Base-by-base conservation (phyloP, 2,113 vertebrate species). In the Sceloporus undulatus region DNA sequence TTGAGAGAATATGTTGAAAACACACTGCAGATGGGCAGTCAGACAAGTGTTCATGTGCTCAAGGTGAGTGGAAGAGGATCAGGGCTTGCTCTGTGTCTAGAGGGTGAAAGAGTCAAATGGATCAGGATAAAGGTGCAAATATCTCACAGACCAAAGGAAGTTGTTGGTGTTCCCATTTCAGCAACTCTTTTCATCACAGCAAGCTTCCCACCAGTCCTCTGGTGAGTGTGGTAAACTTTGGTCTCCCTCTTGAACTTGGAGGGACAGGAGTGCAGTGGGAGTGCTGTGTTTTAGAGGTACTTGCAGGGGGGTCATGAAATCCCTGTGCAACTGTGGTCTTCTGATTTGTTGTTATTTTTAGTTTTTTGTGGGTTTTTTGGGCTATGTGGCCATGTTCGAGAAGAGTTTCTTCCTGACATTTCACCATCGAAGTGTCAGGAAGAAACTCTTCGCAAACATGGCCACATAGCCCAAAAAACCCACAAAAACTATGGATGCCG, bases 1-100 rank as follows among this genome's bases (percentile, higher is more conserved):
- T 94, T 99, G 87, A 95, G 95, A 0, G 75, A 75, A 21, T 99
- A 99, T 88, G 90, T 98, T 1, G 95, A 97, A 91, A 95, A 98
- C 0, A 86, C 96, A 82, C 96, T 99, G 94, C 98, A 97, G 90
- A 99, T 99, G 98, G 94, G 95, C 8, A 97, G 97, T 54, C 98
- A 98, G 95, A 96, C 94, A 25, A 96, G 96, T 86, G 89, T 94
- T 23, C 97, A 97, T 0, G 96, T 98, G 52, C 81, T 98, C 89
- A 97, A 98, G 98, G 99, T 99, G 81, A 91, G 97, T 91, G 42
- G 77, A 0, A 71, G 13, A n/a, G 42, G 70, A 68, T 79, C 40
- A 9, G 86, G 14, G 74, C 34, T 19, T 25, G 2, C 42, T 48
- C 6, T 48, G 42, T 48, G 42, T 48, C 42, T 48, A 5, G 42